Evolutionary conservation across 2,888 invertebrate species (phyloP).

Genomic region (Caenorhabditis japonica): DNA sequence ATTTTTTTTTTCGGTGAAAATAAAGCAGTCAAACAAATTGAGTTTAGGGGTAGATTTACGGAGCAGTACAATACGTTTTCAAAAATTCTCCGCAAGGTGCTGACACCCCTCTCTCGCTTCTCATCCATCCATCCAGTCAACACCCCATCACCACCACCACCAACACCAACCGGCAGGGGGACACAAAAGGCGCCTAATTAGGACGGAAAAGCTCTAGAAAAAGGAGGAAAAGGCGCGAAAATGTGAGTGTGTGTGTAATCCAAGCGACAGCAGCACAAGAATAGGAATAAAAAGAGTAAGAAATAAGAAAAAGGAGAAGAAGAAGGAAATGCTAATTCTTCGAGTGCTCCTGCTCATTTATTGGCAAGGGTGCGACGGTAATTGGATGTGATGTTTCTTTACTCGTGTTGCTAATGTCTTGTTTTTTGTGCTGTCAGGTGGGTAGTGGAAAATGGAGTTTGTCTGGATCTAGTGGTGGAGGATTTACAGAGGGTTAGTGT

Average conservation of each 20-base stretch:
- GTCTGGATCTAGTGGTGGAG: no score
- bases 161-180: no score
- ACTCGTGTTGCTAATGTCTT: no score
- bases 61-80: no score
- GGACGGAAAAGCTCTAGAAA: conserved; percentile 17
- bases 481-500: no score
- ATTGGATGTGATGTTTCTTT: conserved; percentile 44
- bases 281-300: conserved; percentile 11
- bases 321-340: conserved; percentile 38
- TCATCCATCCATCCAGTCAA: conserved; percentile 7
- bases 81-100: no score
- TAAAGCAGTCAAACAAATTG: not conserved
- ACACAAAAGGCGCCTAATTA: conserved; percentile 47
- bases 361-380: no score
- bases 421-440: no score
- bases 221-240: conserved; percentile 29
- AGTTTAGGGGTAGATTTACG: no score
- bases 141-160: conserved; percentile 7
- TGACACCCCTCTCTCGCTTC: no score
- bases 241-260: conserved; percentile 22
- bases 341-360: conserved; percentile 22
- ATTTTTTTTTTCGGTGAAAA: no score
- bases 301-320: conserved; percentile 11
- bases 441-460: no score
- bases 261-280: conserved; percentile 17